These are phyloP conservation scores for Rhadina sibilatrix DNA, from an alignment of 2,113 vertebrate genomes.

Conservation along the genomic window DNA sequence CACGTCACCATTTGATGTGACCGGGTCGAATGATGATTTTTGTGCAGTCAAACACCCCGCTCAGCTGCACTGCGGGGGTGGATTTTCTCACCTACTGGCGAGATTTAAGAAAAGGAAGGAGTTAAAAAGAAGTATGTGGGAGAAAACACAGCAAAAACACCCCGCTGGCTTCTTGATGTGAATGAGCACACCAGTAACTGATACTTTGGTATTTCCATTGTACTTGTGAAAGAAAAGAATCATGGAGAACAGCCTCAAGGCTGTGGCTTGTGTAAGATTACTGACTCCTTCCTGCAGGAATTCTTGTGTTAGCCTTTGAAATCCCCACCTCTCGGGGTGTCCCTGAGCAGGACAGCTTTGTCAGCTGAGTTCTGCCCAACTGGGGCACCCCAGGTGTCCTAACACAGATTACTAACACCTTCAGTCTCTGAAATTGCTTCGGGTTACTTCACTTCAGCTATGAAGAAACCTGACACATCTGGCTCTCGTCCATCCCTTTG, in stretches of 20 bases:
- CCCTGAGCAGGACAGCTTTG: not conserved
- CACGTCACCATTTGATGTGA: rapidly evolving
- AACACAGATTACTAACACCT: no score
- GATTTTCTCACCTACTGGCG: not conserved
- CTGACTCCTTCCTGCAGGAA: not conserved
- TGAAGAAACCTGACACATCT: not conserved
- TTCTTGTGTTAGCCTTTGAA: not conserved
- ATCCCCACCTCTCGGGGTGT: not conserved
- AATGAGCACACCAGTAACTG: not conserved
- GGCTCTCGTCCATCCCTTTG: not conserved
- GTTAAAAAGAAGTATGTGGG: not conserved
- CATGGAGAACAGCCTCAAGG: not conserved
- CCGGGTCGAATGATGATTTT: not conserved
- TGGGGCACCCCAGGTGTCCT: not conserved
- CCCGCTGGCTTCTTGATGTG: not conserved
- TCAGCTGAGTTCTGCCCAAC: not conserved
- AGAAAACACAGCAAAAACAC: not conserved
- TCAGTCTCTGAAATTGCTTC: not conserved
- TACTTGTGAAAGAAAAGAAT: not conserved
- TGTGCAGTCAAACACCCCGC: not conserved
- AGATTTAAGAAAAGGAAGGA: not conserved
- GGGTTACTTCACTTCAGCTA: not conserved
- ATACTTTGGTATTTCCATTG: not conserved
- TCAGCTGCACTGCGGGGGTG: not conserved
- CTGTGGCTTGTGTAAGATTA: not conserved